A percentile compares a stretch with the other conserved stretches of the same genome.
phyloP scores from a whole-genome alignment of 2,113 vertebrate species.

The Ellobius talpinus region DNA sequence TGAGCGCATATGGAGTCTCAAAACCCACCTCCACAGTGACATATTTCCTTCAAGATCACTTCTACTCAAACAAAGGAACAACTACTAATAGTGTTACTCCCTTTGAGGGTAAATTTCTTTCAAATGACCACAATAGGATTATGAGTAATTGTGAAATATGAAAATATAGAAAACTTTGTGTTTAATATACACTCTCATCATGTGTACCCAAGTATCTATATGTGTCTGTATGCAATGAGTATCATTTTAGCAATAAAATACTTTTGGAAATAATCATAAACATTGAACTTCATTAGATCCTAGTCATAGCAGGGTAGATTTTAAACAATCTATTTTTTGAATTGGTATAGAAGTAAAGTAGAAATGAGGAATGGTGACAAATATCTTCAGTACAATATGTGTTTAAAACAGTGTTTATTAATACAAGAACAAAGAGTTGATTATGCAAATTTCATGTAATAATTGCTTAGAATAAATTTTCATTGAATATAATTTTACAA shows the following conservation, averaged over 20 bases:
- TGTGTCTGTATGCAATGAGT: neutral
- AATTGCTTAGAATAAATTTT: neutral
- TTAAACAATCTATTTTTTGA: neutral
- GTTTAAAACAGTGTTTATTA: neutral
- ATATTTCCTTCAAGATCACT: neutral
- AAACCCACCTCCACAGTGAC: neutral
- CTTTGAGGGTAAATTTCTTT: neutral
- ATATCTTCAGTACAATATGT: neutral
- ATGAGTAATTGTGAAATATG: neutral
- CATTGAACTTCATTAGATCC: neutral
- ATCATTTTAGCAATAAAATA: neutral
- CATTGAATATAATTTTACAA: neutral
- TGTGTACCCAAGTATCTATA: neutral
- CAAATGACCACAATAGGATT: neutral
- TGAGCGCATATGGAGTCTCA: neutral
- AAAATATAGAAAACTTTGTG: neutral
- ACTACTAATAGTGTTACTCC: neutral
- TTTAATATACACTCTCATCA: neutral
- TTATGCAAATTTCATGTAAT: neutral
- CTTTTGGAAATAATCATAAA: neutral
- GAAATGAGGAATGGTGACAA: neutral
- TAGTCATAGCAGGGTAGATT: neutral
- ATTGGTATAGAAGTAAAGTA: fast-evolving
- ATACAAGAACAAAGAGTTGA: no score
- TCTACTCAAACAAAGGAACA: neutral